These are phyloP conservation scores for Lepidostoma basale DNA, from an alignment of 1,140 invertebrate genomes.

Conservation along the genomic window DNA sequence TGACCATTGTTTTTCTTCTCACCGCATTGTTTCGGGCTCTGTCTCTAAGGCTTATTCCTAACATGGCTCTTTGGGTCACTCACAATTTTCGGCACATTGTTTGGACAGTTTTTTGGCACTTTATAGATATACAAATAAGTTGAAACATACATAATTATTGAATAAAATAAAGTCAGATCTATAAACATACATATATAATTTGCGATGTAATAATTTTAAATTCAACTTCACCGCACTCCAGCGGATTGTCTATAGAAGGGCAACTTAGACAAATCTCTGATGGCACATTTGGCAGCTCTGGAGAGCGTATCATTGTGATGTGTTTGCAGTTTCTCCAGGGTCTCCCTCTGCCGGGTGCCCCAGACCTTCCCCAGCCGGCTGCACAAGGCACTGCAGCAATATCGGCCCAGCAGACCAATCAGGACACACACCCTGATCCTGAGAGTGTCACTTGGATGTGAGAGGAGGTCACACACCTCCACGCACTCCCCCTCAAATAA, in stretches of 20 bases:
- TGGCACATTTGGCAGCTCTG: constrained; percentile 53
- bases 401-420: constrained; percentile 68
- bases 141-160: neutral
- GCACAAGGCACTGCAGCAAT: constrained; percentile 68
- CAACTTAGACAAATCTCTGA: constrained; percentile 58
- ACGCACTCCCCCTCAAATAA: constrained; percentile 62
- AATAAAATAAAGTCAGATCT: neutral
- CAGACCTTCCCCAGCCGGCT: constrained; percentile 63
- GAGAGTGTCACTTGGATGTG: constrained; percentile 65
- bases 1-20: neutral
- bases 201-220: no score
- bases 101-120: neutral
- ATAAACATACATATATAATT: neutral
- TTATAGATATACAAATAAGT: neutral
- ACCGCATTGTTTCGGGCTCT: no score
- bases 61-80: no score
- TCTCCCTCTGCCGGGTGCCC: constrained; percentile 54
- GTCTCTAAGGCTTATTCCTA: no score
- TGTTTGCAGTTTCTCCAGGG: constrained; percentile 53
- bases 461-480: constrained; percentile 65
- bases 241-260: constrained; percentile 52
- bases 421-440: constrained; percentile 71
- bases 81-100: neutral
- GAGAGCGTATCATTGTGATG: constrained; percentile 58
- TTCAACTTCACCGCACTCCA: constrained; percentile 20